phyloP scores from a whole-genome alignment of 2,797 vertebrate genomes.

The Neopelma chrysocephalum region DNA sequence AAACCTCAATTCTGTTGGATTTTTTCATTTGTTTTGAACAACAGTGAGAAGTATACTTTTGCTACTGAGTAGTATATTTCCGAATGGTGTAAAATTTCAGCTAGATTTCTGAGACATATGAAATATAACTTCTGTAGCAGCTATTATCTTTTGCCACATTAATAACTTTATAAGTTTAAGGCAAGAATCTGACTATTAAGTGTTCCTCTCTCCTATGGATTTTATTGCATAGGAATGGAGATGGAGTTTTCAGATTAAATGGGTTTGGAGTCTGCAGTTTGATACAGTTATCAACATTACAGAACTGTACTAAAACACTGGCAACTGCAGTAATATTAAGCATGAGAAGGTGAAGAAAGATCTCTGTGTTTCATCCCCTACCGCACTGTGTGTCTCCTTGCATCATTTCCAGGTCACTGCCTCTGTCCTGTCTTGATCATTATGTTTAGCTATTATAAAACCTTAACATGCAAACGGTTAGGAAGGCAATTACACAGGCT shows the following conservation, averaged over 20 bases:
- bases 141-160: neutral
- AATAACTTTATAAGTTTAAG: neutral
- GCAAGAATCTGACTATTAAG: neutral
- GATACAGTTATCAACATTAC: neutral
- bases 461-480: neutral
- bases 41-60: neutral
- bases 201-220: neutral
- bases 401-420: neutral
- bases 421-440: neutral
- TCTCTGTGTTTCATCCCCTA: neutral
- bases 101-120: neutral
- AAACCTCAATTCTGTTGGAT: neutral
- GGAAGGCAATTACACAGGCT: neutral
- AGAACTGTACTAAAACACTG: neutral
- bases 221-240: neutral
- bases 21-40: neutral
- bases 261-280: neutral
- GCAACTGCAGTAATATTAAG: neutral
- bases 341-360: neutral
- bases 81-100: neutral
- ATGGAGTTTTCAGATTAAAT: neutral
- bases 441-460: neutral
- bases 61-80: neutral
- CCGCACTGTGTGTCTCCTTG: fast-evolving
- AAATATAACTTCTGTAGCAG: neutral